Evolutionary conservation across 2,113 vertebrate species (phyloP).

Genomic region (Thamnaconus septentrionalis): DNA sequence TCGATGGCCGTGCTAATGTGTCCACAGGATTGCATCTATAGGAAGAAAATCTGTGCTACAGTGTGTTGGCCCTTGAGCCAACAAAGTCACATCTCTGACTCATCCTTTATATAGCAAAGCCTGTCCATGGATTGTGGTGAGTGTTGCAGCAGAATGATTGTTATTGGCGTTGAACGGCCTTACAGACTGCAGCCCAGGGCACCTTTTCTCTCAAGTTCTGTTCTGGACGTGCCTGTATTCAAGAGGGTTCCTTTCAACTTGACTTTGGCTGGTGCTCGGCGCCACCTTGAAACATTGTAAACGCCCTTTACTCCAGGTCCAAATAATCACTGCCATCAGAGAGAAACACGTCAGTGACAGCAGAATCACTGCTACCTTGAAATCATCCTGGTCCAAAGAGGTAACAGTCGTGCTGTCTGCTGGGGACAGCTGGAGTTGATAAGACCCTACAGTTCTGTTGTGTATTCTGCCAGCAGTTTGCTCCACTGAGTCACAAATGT

Average conservation of each 20-base stretch:
- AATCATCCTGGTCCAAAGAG: constrained; percentile 16
- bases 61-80: constrained; percentile 9
- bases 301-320: constrained; percentile 55
- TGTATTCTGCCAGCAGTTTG: constrained; percentile 45
- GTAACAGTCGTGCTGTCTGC: constrained; percentile 11
- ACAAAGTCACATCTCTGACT: constrained; percentile 74
- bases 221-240: constrained; percentile 60
- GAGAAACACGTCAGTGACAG: constrained; percentile 61
- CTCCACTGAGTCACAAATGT: background rate
- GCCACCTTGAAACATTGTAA: constrained; percentile 28
- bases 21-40: constrained; percentile 15
- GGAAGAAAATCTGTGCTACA: constrained; percentile 21
- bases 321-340: constrained; percentile 57
- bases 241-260: constrained; percentile 24
- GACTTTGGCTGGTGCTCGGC: constrained; percentile 4
- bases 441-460: constrained; percentile 47
- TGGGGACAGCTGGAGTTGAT: constrained; percentile 40
- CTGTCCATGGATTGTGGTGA: constrained; percentile 57
- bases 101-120: constrained; percentile 71
- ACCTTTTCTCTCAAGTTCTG: constrained; percentile 53
- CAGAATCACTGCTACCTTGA: constrained; percentile 55
- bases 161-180: constrained; percentile 59
- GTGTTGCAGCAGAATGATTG: constrained; percentile 55
- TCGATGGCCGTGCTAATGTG: no score
- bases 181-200: constrained; percentile 29